Conservation (phyloP, 2,888 invertebrate genomes). For the Volucella inanis region DNA sequence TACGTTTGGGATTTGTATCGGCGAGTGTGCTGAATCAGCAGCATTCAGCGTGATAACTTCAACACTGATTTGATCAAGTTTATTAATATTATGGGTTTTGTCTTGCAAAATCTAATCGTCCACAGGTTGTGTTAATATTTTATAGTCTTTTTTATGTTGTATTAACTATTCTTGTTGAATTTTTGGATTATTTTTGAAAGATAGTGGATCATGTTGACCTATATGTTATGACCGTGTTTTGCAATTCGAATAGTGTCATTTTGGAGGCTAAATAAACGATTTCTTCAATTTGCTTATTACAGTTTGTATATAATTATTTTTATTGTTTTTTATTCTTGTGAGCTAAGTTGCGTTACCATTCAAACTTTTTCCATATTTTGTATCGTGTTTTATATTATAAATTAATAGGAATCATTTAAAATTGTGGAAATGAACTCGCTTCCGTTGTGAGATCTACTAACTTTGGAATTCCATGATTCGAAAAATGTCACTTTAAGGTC, state of each 20-base stretch:
- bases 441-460: constrained; percentile 15
- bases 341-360: constrained; percentile 52
- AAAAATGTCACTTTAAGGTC: background rate
- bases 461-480: background rate
- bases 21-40: too few species aligned
- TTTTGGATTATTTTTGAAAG: background rate
- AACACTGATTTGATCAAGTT: constrained; percentile 12
- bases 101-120: background rate
- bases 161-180: constrained; percentile 11
- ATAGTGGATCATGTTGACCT: background rate
- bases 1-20: too few species aligned
- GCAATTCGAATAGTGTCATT: constrained; percentile 14
- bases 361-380: constrained; percentile 33
- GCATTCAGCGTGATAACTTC: too few species aligned
- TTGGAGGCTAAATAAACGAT: constrained; percentile 14
- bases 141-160: constrained; percentile 11
- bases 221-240: constrained; percentile 6
- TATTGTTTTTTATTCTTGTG: constrained; percentile 42
- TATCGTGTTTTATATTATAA: constrained; percentile 35
- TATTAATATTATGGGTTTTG: background rate
- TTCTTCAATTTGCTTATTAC: constrained; percentile 29
- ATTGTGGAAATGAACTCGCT: constrained; percentile 31
- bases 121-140: background rate
- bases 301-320: constrained; percentile 9
- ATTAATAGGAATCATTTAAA: constrained; percentile 34